phyloP scores from a whole-genome alignment of 1,140 invertebrate species.

The Neocloeon triangulifer region DNA sequence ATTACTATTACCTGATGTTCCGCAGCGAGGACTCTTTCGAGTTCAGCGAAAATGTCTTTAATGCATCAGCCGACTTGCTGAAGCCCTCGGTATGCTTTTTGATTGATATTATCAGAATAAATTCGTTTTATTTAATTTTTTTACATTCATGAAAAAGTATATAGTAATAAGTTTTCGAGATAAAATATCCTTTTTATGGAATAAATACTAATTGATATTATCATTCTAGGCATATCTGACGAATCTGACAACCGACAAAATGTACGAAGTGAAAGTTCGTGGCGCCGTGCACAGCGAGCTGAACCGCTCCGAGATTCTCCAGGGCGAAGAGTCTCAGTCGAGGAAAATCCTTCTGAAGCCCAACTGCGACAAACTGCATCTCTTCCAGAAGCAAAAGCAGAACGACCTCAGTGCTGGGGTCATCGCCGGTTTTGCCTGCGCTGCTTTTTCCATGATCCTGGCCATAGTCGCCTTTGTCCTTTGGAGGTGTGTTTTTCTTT shows the following conservation, averaged over 20 bases:
- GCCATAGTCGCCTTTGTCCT: slow-evolving; percentile 44
- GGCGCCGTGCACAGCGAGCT: slow-evolving; percentile 44
- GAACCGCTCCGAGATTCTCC: slow-evolving; percentile 32
- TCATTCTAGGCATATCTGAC: slow-evolving; percentile 39
- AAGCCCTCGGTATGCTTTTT: slow-evolving; percentile 30
- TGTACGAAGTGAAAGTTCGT: slow-evolving; percentile 50
- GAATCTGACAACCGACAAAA: slow-evolving; percentile 47
- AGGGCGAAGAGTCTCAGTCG: slow-evolving; percentile 37
- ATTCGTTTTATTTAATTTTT: background rate
- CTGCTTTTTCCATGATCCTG: slow-evolving; percentile 42
- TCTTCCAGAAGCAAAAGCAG: slow-evolving; percentile 23
- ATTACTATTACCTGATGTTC: slow-evolving; percentile 57
- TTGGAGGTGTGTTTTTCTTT: slow-evolving; percentile 65
- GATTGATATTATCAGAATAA: background rate
- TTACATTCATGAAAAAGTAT: too few relatives aligned
- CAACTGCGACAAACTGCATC: slow-evolving; percentile 39
- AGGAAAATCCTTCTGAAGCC: slow-evolving; percentile 36
- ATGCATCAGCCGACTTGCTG: slow-evolving; percentile 28
- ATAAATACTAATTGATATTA: slow-evolving; percentile 3
- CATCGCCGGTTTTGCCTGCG: slow-evolving; percentile 47
- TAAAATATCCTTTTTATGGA: background rate
- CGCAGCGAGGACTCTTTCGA: slow-evolving; percentile 27
- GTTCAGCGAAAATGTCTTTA: slow-evolving; percentile 35
- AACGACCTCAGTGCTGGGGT: slow-evolving; percentile 44
- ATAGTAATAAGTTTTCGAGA: too few relatives aligned